Evolutionary conservation across 1,140 invertebrate species (phyloP).

Genomic region (Choristoneura fumiferana): DNA sequence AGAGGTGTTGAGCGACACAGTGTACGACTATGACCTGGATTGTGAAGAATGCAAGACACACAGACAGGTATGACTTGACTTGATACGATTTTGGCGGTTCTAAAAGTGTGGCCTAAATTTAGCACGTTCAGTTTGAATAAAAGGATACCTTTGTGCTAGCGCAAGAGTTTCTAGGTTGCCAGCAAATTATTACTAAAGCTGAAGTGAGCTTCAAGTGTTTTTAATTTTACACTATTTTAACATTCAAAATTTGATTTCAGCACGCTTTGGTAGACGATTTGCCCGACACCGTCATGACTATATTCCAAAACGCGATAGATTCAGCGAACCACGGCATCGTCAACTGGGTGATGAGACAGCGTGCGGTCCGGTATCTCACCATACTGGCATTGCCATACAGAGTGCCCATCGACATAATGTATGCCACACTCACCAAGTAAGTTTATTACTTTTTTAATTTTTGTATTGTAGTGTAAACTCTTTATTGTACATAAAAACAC

Average conservation of each 20-base stretch:
- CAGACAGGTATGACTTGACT: constrained; percentile 87
- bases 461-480: too few relatives aligned
- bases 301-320: constrained; percentile 95
- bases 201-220: too few relatives aligned
- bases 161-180: too few relatives aligned
- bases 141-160: too few relatives aligned
- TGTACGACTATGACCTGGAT: constrained; percentile 88
- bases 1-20: constrained; percentile 83
- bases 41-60: constrained; percentile 91
- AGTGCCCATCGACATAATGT: constrained; percentile 91
- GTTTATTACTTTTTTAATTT: constrained; percentile 44
- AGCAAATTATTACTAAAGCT: too few relatives aligned
- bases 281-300: constrained; percentile 89
- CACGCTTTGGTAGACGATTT: constrained; percentile 91
- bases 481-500: too few relatives aligned
- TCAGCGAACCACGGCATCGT: constrained; percentile 93
- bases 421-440: constrained; percentile 91
- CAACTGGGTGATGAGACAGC: constrained; percentile 93
- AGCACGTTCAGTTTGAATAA: too few relatives aligned
- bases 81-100: too few relatives aligned
- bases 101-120: too few relatives aligned
- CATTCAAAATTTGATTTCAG: constrained; percentile 77
- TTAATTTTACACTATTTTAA: constrained; percentile 1
- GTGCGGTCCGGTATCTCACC: constrained; percentile 88
- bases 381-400: constrained; percentile 90